Conservation (phyloP, 2,113 vertebrate genomes). For the Mugil cephalus region DNA sequence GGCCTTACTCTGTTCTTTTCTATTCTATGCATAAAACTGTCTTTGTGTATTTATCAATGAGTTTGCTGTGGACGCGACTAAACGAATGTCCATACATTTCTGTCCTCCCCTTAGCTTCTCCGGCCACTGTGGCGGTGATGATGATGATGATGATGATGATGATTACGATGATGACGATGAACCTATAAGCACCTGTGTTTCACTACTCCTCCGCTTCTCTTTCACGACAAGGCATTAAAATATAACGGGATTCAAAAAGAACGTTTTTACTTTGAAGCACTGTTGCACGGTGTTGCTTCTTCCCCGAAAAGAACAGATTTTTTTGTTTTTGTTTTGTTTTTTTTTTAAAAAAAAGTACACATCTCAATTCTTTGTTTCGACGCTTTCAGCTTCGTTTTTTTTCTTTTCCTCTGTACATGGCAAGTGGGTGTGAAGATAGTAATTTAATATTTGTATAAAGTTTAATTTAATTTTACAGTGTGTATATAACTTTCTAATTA, state of each 20-base stretch:
- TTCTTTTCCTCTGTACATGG: constrained; percentile 92
- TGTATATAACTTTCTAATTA: constrained; percentile 99
- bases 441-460: constrained; percentile 99
- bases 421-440: constrained; percentile 99
- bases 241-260: constrained; percentile 51
- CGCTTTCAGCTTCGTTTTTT: constrained; percentile 83
- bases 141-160: constrained; percentile 49
- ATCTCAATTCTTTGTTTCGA: constrained; percentile 84
- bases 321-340: too few species aligned
- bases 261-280: constrained; percentile 65
- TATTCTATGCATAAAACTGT: constrained; percentile 84
- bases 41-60: constrained; percentile 74
- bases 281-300: constrained; percentile 82
- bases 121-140: constrained; percentile 69
- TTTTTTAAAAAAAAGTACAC: constrained; percentile 57
- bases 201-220: constrained; percentile 64
- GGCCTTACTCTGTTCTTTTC: constrained; percentile 82
- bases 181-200: constrained; percentile 69
- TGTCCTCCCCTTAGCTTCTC: constrained; percentile 59
- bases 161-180: constrained; percentile 53
- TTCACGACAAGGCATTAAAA: constrained; percentile 67
- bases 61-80: constrained; percentile 70
- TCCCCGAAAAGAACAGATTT: constrained; percentile 57
- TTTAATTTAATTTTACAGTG: constrained; percentile 99
- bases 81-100: constrained; percentile 68